Base-by-base conservation (phyloP, 2,113 vertebrate genomes). In the Chitala chitala region DNA sequence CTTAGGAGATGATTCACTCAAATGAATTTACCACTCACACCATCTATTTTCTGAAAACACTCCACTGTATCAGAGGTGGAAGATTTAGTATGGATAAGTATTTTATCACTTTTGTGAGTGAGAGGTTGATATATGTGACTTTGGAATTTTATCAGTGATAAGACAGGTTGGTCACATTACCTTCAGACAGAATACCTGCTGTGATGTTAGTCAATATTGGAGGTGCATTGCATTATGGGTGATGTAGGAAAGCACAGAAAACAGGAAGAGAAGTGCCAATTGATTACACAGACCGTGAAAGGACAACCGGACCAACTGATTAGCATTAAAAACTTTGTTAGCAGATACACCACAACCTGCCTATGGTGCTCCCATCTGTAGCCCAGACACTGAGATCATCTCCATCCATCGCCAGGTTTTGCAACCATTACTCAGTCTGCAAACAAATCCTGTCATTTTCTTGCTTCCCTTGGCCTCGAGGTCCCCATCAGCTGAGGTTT, bases 361-460 rank as follows among this genome's bases (percentile, higher is more conserved):
- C 20, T 42, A 65, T 2, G 12, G 1, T 9, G 42, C 40, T 9
- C 48, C 24, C 64, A 44, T 46, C 42, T 61, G 1, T 13, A 24
- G 9, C 3, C 12, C 13, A 12, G 33, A 24, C 29, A 8, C 33
- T 24, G 48, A 51, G 12, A 9, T 40, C 20, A 54, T 56, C 53
- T 68, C 58, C 59, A 74, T 81, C 79, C 81, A 79, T 78, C 78
- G 80, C 64, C 65, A 65, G 69, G 74, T 71, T 73, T 76, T 74
- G 78, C 71, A 74, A 66, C 74, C 74, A 78, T 82, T 78, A 79
- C 77, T 82, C 80, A 78, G 59, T 78, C 73, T 76, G 70, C 20
- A 56, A 70, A 75, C 70, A 79, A 79, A 72, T 79, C 64, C 76
- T 79, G 71, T 75, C 59, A 75, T 36, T 36, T 29, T 64, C 38